These are phyloP conservation scores for Syncerus caffer DNA, from an alignment of 2,797 vertebrate genomes.

Conservation along the genomic window DNA sequence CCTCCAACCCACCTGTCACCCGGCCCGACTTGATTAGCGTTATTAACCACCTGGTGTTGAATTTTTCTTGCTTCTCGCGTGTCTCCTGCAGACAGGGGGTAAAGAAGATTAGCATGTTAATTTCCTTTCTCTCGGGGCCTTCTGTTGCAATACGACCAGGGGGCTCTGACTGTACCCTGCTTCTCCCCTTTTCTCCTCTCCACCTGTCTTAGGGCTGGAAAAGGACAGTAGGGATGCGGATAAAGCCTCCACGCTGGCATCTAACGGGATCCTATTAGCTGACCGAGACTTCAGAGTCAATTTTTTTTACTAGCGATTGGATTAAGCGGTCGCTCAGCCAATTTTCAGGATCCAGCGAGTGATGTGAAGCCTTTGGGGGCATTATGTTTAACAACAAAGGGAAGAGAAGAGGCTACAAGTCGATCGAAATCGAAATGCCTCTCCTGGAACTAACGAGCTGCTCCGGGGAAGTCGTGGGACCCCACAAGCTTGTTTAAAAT, in stretches of 20 bases:
- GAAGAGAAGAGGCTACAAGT: not conserved
- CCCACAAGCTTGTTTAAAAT: not conserved
- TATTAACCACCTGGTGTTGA: not conserved
- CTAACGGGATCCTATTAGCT: not conserved
- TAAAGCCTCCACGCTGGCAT: accelerated
- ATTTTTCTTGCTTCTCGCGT: accelerated
- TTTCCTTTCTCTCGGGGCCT: not conserved
- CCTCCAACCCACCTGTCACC: not conserved
- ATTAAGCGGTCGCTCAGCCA: not conserved
- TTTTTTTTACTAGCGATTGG: not conserved
- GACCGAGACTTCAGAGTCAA: not conserved
- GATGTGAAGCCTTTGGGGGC: not conserved
- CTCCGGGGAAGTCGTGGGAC: not conserved
- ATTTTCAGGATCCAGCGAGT: not conserved
- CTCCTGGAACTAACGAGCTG: conserved; percentile 7
- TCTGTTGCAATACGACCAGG: not conserved
- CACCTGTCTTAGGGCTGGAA: not conserved
- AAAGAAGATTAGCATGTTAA: not conserved
- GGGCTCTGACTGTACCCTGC: accelerated
- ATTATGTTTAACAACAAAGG: not conserved
- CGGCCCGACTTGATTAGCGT: not conserved
- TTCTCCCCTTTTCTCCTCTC: not conserved
- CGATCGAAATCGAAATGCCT: not conserved
- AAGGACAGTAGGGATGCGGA: accelerated
- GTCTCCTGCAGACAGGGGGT: not conserved